Evolutionary conservation across 1,140 invertebrate species (phyloP).

Genomic region (Matsumurasca onukii): DNA sequence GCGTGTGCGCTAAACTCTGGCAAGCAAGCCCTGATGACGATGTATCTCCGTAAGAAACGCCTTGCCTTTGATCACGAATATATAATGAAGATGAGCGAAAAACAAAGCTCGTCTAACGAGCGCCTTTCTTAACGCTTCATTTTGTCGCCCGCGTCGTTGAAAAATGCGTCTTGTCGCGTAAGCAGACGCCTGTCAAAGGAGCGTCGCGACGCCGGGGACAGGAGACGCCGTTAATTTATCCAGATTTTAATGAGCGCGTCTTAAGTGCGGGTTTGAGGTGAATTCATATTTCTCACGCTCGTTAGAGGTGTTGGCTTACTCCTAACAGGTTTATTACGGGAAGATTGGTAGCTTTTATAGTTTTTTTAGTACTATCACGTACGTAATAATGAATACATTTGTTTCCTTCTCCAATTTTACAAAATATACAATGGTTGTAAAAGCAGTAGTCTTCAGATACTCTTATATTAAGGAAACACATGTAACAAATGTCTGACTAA

Average conservation of each 20-base stretch:
- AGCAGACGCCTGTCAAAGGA: not conserved
- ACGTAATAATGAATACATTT: too few species aligned
- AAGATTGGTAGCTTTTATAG: too few species aligned
- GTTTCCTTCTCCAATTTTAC: too few species aligned
- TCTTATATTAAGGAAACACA: too few species aligned
- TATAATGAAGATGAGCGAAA: slow-evolving; percentile 21
- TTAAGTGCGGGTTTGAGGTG: not conserved
- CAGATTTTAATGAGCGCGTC: slow-evolving; percentile 2
- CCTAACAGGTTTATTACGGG: too few species aligned
- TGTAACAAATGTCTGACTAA: too few species aligned
- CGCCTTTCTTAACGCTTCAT: slow-evolving; percentile 23
- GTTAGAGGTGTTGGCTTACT: not conserved
- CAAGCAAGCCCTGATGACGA: too few species aligned
- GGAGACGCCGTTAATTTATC: not conserved
- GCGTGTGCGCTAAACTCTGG: not conserved
- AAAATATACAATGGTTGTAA: too few species aligned
- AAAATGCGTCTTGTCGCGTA: slow-evolving; percentile 1
- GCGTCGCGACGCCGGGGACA: not conserved
- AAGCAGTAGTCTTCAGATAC: too few species aligned
- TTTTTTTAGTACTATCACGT: too few species aligned
- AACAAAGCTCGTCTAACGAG: slow-evolving; percentile 18
- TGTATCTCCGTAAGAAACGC: slow-evolving; percentile 21
- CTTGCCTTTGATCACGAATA: slow-evolving; percentile 25
- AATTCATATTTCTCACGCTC: not conserved
- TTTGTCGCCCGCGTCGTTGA: not conserved